A percentile compares a stretch with the other conserved stretches of the same genome.
Evolutionary conservation across 2,113 vertebrate genomes (phyloP).

Genomic region (Bufo bufo): DNA sequence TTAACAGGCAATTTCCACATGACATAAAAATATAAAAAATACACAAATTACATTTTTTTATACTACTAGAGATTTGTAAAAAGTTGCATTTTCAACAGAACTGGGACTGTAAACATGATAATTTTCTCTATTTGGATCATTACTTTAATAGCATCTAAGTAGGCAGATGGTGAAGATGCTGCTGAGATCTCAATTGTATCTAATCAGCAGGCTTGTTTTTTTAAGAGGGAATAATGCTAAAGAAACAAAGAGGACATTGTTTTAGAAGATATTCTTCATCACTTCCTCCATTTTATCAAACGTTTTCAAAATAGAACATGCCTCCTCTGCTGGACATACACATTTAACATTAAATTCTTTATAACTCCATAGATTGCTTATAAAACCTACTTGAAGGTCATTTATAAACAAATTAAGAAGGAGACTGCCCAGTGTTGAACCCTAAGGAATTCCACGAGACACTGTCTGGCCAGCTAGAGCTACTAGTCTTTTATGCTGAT

Average conservation of each 20-base stretch:
- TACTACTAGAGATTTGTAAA: neutral
- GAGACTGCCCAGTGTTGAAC: slow-evolving; percentile 15
- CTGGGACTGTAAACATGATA: neutral
- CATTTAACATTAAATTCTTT: slow-evolving; percentile 11
- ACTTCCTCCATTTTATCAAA: neutral
- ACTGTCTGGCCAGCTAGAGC: neutral
- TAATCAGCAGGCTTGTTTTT: slow-evolving; percentile 31
- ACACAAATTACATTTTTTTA: neutral
- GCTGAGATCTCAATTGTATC: slow-evolving; percentile 22
- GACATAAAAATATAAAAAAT: neutral
- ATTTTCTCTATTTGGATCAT: slow-evolving; percentile 31
- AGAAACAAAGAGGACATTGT: slow-evolving; percentile 5
- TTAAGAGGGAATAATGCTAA: neutral
- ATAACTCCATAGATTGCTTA: neutral
- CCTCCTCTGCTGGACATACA: neutral
- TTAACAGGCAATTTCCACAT: neutral
- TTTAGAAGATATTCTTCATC: neutral
- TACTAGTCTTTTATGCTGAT: slow-evolving; percentile 48
- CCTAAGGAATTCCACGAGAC: slow-evolving; percentile 26
- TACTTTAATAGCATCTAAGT: slow-evolving; percentile 16
- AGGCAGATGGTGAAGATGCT: slow-evolving; percentile 18
- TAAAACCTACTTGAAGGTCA: slow-evolving; percentile 38
- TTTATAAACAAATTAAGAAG: slow-evolving; percentile 48
- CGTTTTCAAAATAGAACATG: neutral
- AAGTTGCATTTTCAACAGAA: neutral